phyloP scores from a whole-genome alignment of 2,113 vertebrate species.

The Myiagra hebetior region DNA sequence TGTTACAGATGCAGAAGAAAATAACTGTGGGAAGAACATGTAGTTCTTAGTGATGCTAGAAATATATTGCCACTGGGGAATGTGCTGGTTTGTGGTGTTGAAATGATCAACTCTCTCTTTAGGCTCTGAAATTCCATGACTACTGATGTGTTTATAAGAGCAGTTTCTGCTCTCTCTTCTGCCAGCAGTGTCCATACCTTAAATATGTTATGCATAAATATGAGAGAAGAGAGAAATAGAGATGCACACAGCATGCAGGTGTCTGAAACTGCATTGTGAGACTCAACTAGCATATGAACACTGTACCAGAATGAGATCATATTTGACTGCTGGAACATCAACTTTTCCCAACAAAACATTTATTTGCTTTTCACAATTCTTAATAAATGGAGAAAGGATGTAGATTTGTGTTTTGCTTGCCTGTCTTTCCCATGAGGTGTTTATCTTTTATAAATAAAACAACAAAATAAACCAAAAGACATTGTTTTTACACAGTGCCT shows the following conservation, averaged over 20 bases:
- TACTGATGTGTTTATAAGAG: background rate
- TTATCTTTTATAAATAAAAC: background rate
- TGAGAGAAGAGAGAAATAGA: background rate
- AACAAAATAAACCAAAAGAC: background rate
- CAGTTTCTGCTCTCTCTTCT: background rate
- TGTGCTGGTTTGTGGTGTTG: background rate
- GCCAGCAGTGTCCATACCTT: background rate
- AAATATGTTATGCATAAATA: background rate
- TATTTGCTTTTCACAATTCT: slow-evolving; percentile 10
- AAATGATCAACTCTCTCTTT: background rate
- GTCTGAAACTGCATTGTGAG: background rate
- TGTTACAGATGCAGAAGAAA: background rate
- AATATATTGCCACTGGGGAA: background rate
- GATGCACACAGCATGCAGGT: background rate
- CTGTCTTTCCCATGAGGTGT: background rate
- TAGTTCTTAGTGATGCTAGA: background rate
- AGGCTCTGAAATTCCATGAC: background rate
- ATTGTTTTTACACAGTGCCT: background rate
- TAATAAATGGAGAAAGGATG: background rate
- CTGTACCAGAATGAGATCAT: background rate
- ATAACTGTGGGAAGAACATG: background rate
- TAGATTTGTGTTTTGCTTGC: background rate
- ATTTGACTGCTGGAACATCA: background rate
- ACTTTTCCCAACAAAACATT: background rate
- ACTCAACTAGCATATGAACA: background rate